Conservation (phyloP, 1,140 invertebrate genomes). For the Pseudomyrmex dendroicus region DNA sequence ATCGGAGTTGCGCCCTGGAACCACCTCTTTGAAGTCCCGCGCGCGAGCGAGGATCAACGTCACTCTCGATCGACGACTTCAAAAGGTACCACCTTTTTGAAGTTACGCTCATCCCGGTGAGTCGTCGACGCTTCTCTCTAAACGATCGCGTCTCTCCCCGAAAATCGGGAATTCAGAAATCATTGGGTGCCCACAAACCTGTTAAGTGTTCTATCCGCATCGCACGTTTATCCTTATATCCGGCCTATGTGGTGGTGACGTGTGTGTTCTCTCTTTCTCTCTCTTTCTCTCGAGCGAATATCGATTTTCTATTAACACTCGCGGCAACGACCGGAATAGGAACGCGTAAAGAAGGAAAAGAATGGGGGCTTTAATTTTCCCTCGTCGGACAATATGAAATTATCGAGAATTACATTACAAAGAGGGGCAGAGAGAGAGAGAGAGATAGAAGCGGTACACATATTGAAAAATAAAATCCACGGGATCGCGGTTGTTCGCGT, state of each 20-base stretch:
- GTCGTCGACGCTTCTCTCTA: constrained; percentile 15
- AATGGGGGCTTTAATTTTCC: background rate
- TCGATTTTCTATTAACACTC: constrained; percentile 31
- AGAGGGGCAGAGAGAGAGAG: background rate
- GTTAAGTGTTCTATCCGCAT: background rate
- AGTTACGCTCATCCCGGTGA: constrained; percentile 29
- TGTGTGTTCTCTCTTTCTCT: background rate
- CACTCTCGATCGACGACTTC: constrained; percentile 56
- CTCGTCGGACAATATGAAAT: background rate
- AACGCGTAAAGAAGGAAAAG: background rate
- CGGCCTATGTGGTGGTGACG: background rate
- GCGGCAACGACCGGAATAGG: background rate
- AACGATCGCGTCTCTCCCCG: background rate
- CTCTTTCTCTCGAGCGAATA: background rate
- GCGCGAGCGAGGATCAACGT: constrained; percentile 51
- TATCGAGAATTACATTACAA: constrained; percentile 6
- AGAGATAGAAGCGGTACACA: background rate
- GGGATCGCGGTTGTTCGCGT: background rate
- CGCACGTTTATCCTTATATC: constrained; percentile 8
- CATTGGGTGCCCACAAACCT: constrained; percentile 1
- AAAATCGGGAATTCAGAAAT: constrained; percentile 21
- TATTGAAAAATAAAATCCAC: background rate
- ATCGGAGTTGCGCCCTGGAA: constrained; percentile 41
- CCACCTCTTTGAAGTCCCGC: constrained; percentile 57
- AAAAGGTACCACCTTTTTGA: constrained; percentile 61